phyloP scores from a whole-genome alignment of 2,113 vertebrate species.

The Coreoperca whiteheadi region DNA sequence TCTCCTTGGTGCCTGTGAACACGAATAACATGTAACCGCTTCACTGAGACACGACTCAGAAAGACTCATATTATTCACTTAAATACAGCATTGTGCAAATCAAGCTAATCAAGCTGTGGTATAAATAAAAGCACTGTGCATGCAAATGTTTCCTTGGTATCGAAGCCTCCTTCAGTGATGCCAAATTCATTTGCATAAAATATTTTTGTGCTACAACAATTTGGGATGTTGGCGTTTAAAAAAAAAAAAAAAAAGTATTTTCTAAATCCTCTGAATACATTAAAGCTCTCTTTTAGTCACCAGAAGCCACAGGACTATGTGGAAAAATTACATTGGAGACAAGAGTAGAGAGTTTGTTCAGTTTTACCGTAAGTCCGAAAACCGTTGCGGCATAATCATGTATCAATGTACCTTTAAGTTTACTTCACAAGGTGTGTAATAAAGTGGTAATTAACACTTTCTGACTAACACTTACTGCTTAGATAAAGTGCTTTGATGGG shows the following conservation, averaged over 20 bases:
- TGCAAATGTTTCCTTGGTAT: background rate
- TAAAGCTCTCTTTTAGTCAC: background rate
- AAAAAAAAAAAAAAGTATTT: too few species aligned
- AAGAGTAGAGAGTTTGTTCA: too few species aligned
- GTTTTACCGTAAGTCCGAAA: too few species aligned
- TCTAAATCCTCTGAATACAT: background rate
- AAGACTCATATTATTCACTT: background rate
- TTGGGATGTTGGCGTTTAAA: too few species aligned
- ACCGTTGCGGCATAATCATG: too few species aligned
- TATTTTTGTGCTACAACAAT: background rate
- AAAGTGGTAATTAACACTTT: too few species aligned
- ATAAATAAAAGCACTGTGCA: too few species aligned
- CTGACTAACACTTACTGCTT: too few species aligned
- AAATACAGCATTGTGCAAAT: background rate
- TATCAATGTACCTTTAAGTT: too few species aligned
- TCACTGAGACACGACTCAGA: background rate
- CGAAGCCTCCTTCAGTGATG: background rate
- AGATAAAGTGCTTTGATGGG: background rate
- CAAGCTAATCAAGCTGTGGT: too few species aligned
- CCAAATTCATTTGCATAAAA: background rate
- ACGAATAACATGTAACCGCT: background rate
- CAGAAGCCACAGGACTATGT: background rate
- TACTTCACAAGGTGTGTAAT: too few species aligned
- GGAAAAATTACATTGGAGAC: background rate
- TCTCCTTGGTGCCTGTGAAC: slow-evolving; percentile 90